Evolutionary conservation across 2,113 vertebrate genomes (phyloP).

Genomic region (Nasalis larvatus): DNA sequence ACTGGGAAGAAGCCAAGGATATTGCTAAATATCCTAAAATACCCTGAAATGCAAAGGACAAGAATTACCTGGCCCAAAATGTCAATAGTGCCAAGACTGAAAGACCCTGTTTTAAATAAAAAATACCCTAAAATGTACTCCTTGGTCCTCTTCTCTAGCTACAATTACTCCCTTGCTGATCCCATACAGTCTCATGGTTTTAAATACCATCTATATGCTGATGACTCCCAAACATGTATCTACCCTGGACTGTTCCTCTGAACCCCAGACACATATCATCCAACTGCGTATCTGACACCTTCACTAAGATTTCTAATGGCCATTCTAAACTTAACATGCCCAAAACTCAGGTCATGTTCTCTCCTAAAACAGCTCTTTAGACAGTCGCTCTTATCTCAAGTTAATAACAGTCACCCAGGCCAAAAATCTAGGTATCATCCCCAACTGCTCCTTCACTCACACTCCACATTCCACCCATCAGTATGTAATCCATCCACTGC

Average conservation of each 20-base stretch:
- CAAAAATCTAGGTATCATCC: not conserved
- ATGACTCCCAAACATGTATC: not conserved
- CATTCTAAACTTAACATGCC: constrained; percentile 29
- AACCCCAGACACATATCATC: not conserved
- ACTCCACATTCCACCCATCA: not conserved
- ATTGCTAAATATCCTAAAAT: not conserved
- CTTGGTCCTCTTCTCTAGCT: not conserved
- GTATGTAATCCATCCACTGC: not conserved
- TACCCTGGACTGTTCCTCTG: not conserved
- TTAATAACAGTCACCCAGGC: not conserved
- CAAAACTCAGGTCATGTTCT: not conserved
- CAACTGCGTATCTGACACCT: not conserved
- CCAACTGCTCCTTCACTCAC: not conserved
- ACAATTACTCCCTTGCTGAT: not conserved
- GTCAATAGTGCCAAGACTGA: not conserved
- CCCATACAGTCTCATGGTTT: not conserved
- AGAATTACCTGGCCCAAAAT: not conserved
- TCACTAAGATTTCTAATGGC: not conserved
- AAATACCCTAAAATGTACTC: not conserved
- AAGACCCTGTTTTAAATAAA: not conserved
- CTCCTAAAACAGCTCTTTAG: not conserved
- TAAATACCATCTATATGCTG: not conserved
- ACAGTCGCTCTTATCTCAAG: not conserved
- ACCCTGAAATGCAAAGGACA: not conserved
- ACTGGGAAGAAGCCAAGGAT: not conserved